phyloP scores from a whole-genome alignment of 37 sponge, comb jelly and placozoan genomes.

The Cliona cf. orientalis region DNA sequence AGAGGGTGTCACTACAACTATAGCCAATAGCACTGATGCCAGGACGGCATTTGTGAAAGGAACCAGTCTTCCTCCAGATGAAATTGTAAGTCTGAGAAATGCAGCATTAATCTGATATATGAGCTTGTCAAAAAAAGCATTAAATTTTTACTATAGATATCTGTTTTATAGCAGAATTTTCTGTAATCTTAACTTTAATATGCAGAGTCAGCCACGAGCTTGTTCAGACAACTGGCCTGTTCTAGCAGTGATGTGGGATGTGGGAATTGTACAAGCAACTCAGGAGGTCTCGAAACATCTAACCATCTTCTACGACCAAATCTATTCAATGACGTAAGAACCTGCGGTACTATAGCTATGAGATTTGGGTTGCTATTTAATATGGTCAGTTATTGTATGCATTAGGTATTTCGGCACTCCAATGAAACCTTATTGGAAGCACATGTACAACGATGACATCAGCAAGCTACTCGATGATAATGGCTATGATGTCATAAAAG shows the following conservation, averaged over 20 bases:
- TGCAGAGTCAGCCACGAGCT: slow-evolving; percentile 47
- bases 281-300: slow-evolving; percentile 17
- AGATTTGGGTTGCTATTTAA: too few relatives aligned
- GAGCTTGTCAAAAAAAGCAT: not conserved
- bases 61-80: not conserved
- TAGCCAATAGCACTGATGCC: slow-evolving; percentile 1
- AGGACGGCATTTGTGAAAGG: slow-evolving; percentile 28
- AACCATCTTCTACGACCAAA: slow-evolving; percentile 57
- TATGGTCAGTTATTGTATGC: too few relatives aligned
- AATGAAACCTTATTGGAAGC: slow-evolving; percentile 68
- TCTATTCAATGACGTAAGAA: slow-evolving; percentile 52
- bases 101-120: not conserved
- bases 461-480: slow-evolving; percentile 14
- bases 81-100: not conserved
- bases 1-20: slow-evolving; percentile 23
- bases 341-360: not conserved
- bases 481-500: slow-evolving; percentile 3
- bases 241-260: slow-evolving; percentile 73
- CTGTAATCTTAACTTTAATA: too few relatives aligned
- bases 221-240: slow-evolving; percentile 66
- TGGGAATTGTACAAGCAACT: slow-evolving; percentile 48
- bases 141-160: too few relatives aligned
- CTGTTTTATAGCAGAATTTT: too few relatives aligned
- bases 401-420: slow-evolving; percentile 70
- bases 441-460: slow-evolving; percentile 19